These are phyloP conservation scores for Phoxinus phoxinus DNA, from an alignment of 2,113 vertebrate genomes.

Conservation along the genomic window DNA sequence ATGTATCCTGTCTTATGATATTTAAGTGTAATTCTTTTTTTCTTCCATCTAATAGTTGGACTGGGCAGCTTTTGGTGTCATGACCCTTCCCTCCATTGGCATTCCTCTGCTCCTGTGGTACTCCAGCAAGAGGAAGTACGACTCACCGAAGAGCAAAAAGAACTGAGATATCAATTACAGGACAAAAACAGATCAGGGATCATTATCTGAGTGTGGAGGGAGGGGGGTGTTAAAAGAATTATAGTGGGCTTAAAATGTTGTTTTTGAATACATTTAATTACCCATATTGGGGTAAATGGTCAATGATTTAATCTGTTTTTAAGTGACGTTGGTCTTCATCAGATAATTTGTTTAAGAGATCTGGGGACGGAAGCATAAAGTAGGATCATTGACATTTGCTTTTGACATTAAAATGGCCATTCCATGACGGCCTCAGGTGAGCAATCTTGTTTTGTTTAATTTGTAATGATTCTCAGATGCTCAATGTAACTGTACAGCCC, in stretches of 20 bases:
- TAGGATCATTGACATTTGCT: not conserved
- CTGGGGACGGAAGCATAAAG: not conserved
- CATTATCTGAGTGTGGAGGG: not conserved
- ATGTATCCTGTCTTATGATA: not conserved
- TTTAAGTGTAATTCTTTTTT: not conserved
- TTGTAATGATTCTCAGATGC: slow-evolving; percentile 19
- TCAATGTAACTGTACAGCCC: slow-evolving; percentile 11
- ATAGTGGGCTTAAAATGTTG: not conserved
- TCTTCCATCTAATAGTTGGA: slow-evolving; percentile 78
- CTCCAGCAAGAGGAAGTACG: slow-evolving; percentile 96
- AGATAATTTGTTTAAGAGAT: not conserved
- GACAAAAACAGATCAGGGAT: slow-evolving; percentile 7
- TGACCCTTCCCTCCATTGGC: slow-evolving; percentile 96
- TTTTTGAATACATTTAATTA: slow-evolving; percentile 57
- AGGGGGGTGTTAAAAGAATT: not conserved
- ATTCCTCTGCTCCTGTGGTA: slow-evolving; percentile 97
- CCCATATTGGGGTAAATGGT: slow-evolving; percentile 72
- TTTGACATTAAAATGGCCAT: not conserved
- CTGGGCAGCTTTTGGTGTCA: slow-evolving; percentile 96
- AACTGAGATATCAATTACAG: slow-evolving; percentile 74
- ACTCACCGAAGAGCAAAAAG: slow-evolving; percentile 91
- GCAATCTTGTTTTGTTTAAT: not conserved
- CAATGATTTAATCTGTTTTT: slow-evolving; percentile 27
- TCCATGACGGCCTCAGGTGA: not conserved
- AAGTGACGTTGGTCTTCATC: not conserved